phyloP scores from a whole-genome alignment of 2,113 vertebrate genomes.

The Morone chrysops region DNA sequence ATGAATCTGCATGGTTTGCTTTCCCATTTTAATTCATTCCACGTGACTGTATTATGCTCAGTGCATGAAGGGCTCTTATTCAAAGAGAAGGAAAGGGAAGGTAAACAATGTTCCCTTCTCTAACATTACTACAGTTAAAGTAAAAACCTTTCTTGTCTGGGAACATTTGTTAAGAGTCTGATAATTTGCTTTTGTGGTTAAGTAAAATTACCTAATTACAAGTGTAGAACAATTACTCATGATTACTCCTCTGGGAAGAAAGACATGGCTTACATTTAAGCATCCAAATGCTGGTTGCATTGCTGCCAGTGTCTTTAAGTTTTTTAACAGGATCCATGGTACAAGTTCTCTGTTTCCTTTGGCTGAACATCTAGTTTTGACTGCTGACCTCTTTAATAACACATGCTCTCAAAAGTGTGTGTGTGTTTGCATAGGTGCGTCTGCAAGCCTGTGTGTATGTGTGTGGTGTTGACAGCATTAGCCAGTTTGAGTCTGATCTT shows the following conservation, averaged over 20 bases:
- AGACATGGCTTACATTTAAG: neutral
- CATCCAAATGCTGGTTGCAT: neutral
- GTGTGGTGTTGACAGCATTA: neutral
- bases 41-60: neutral
- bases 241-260: neutral
- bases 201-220: neutral
- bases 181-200: neutral
- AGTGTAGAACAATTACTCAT: neutral
- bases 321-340: conserved; percentile 4
- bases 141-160: neutral
- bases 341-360: conserved; percentile 11
- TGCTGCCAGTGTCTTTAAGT: neutral
- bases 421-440: conserved; percentile 40
- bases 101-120: neutral
- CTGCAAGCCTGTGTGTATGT: neutral
- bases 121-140: neutral
- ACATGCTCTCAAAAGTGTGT: neutral
- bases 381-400: conserved; percentile 24
- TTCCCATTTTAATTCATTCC: neutral
- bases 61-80: neutral
- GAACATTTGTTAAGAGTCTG: neutral
- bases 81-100: neutral
- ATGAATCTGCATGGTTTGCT: neutral
- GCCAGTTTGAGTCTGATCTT: conserved; percentile 8
- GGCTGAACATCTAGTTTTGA: conserved; percentile 56